Conservation (phyloP, 2,797 vertebrate genomes). For the Catharus ustulatus region DNA sequence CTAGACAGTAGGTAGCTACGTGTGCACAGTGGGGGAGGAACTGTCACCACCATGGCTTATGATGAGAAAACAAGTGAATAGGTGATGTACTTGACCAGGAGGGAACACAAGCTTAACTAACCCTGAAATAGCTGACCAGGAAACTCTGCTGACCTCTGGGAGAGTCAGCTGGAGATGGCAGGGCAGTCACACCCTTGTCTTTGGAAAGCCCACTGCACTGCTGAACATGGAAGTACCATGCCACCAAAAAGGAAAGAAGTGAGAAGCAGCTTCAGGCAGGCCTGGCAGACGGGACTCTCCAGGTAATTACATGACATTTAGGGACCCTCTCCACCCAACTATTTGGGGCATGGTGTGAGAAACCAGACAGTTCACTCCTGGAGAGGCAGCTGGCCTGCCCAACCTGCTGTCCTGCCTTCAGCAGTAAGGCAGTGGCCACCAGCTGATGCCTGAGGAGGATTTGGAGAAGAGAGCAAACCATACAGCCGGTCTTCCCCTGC, state of each 20-base stretch:
- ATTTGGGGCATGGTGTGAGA: background rate
- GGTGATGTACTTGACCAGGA: background rate
- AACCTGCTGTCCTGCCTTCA: background rate
- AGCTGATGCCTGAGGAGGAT: background rate
- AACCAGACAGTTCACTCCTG: background rate
- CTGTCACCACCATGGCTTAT: accelerated
- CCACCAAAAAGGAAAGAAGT: background rate
- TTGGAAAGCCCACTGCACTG: background rate
- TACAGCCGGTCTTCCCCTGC: background rate
- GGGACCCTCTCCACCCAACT: background rate
- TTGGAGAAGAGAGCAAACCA: background rate
- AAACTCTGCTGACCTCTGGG: background rate
- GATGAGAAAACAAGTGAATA: background rate
- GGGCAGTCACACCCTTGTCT: accelerated
- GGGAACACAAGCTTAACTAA: background rate
- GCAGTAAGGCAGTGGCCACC: background rate
- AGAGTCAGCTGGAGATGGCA: background rate
- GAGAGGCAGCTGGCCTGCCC: background rate
- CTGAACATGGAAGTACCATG: background rate
- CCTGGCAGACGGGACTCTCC: background rate
- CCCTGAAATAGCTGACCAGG: background rate
- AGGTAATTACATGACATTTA: background rate
- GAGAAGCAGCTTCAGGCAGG: background rate
- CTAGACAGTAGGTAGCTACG: background rate
- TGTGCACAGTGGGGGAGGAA: background rate